Evolutionary conservation across 1,140 invertebrate species (phyloP).

Genomic region (Zaprionus kolodkinae): DNA sequence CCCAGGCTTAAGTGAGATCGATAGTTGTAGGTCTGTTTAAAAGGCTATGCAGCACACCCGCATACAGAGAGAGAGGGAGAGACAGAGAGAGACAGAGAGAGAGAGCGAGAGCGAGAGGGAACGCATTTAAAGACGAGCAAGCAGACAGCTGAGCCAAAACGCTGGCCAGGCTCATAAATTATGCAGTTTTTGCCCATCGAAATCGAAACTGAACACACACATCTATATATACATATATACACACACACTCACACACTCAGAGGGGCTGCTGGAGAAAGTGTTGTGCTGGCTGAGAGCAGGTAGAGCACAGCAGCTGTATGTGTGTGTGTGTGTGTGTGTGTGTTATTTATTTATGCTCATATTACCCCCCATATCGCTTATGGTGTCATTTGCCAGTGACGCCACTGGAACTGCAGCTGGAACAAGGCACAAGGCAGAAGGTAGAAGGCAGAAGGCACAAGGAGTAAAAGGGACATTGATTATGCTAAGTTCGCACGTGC

Average conservation of each 20-base stretch:
- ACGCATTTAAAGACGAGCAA: conserved; percentile 26
- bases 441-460: neutral
- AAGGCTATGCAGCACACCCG: conserved; percentile 29
- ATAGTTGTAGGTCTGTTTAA: conserved; percentile 67
- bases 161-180: conserved; percentile 58
- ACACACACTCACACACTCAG: too few species aligned
- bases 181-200: conserved; percentile 58
- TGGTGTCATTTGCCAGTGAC: conserved; percentile 2
- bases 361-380: conserved; percentile 9
- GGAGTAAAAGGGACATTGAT: conserved; percentile 3
- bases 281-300: neutral
- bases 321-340: conserved; percentile 16
- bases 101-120: neutral
- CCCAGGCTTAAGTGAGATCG: conserved; percentile 73
- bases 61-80: neutral
- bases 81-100: neutral
- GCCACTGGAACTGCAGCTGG: conserved; percentile 1
- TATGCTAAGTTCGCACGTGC: conserved; percentile 10
- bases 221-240: too few species aligned
- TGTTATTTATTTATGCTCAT: conserved; percentile 17
- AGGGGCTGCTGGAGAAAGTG: too few species aligned
- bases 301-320: conserved; percentile 11
- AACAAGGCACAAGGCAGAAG: neutral
- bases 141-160: conserved; percentile 44
- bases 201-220: conserved; percentile 59